Percentiles rank a stretch among this genome's conserved stretches.
phyloP scores from a whole-genome alignment of 2,113 vertebrate genomes.

The Phoenicopterus ruber region DNA sequence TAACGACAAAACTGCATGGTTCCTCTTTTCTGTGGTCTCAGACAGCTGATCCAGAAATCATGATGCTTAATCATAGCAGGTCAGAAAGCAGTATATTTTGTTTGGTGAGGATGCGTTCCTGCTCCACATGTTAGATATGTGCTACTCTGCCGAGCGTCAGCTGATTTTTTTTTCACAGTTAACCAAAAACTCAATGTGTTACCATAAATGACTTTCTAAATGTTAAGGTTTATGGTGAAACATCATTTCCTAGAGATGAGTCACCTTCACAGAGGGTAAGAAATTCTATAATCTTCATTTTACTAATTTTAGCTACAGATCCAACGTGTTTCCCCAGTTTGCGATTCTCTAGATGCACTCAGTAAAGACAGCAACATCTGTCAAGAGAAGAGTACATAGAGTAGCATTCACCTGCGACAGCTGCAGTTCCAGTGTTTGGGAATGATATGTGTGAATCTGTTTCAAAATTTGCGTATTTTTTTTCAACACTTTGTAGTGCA shows the following conservation, averaged over 20 bases:
- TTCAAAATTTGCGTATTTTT: not conserved
- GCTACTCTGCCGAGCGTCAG: accelerated
- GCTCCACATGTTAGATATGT: accelerated
- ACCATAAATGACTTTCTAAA: slow-evolving; percentile 20
- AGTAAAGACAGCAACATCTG: not conserved
- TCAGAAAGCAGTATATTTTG: not conserved
- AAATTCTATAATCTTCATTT: not conserved
- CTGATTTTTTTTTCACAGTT: not conserved
- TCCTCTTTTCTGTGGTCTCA: not conserved
- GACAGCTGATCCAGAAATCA: not conserved
- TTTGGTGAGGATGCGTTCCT: not conserved
- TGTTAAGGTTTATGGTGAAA: slow-evolving; percentile 15
- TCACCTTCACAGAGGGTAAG: slow-evolving; percentile 4
- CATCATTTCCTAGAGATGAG: slow-evolving; percentile 39
- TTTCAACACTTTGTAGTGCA: not conserved
- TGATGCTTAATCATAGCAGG: not conserved
- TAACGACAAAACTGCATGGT: not conserved
- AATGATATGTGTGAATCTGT: not conserved
- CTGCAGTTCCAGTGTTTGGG: not conserved
- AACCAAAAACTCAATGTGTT: not conserved
- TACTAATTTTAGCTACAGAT: not conserved
- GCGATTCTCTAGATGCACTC: not conserved
- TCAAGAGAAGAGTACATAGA: not conserved
- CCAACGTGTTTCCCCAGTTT: not conserved
- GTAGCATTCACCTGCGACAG: not conserved